Evolutionary conservation across 2,797 vertebrate genomes (phyloP).

Genomic region (Acipenser ruthenus): DNA sequence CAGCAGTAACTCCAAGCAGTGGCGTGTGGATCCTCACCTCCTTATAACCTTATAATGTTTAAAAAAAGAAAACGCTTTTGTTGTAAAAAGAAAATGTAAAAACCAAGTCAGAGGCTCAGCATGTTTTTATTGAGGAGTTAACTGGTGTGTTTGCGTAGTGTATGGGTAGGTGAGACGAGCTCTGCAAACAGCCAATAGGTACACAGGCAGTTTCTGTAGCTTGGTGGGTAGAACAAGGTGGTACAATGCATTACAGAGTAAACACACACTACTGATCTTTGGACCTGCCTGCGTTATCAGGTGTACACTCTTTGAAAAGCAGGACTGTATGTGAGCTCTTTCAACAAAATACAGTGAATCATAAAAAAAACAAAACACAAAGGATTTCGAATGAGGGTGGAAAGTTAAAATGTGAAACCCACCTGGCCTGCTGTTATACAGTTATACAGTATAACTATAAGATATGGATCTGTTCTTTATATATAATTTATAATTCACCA

Average conservation of each 20-base stretch:
- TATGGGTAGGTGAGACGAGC: not conserved
- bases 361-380: not conserved
- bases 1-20: slow-evolving; percentile 3
- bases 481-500: no score
- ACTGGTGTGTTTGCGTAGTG: no score
- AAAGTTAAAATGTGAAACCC: not conserved
- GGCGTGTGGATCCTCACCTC: not conserved
- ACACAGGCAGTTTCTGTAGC: not conserved
- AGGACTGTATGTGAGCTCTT: not conserved
- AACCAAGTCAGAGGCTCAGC: not conserved
- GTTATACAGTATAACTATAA: slow-evolving; percentile 13
- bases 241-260: slow-evolving; percentile 25
- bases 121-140: not conserved
- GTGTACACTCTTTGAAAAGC: not conserved
- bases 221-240: slow-evolving; percentile 26
- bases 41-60: no score
- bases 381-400: not conserved
- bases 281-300: slow-evolving; percentile 31
- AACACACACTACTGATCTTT: slow-evolving; percentile 36
- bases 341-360: slow-evolving; percentile 10
- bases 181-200: not conserved
- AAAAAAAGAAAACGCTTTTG: not conserved
- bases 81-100: not conserved
- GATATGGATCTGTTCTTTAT: no score
- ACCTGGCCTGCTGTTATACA: slow-evolving; percentile 13